Evolutionary conservation across 37 sponge, comb jelly and placozoan species (phyloP), one percentile per base, ranked within the genome.

Genomic region (Amphimedon queenslandica): DNA sequence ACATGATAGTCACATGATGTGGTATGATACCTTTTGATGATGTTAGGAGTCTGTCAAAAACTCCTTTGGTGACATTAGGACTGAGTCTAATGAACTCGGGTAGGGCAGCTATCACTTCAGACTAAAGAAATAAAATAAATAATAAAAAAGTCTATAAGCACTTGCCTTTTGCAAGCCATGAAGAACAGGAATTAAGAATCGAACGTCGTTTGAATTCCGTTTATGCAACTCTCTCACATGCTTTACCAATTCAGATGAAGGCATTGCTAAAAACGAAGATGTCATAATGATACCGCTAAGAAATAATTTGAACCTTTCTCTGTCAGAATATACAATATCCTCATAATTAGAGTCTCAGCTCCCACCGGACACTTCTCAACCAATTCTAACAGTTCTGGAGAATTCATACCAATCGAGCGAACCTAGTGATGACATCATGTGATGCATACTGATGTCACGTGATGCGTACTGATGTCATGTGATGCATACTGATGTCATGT

Each of bases 101-200:
- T 4, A 99, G 72, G 8, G 91, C 88, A 23, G 84, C 74, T 32
- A 93, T 77, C 0, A 99, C 81, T 43, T 99, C 96, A 40, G 8
- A 13, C 53, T 47, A 47, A 47, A 47, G 53, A 47, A 18, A 32
- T 64, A 8, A n/a, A 55, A 42, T 57, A 24, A 57, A 73, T 57
- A 42, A 30, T 73, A 28, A 55, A 32, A 10, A 57, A 2, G 18
- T 31, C 36, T 2, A 4, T 2, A 8, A 53, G 4, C 3, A 40
- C 5, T 29, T 63, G 93, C 97, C 90, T 93, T 96, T 1, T 90
- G 80, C 27, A 99, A 85, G 8, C 95, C 96, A 66, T 90, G 96
- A 34, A 99, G 55, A 4, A 99, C 88, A 37, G 99, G 99, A 21
- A 99, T 94, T 13, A 99, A 78, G 66, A 95, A 85, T 28, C 96